Percentiles rank a stretch among this genome's conserved stretches.
phyloP scores from a whole-genome alignment of 2,888 invertebrate genomes.

The Hemaris fuciformis region DNA sequence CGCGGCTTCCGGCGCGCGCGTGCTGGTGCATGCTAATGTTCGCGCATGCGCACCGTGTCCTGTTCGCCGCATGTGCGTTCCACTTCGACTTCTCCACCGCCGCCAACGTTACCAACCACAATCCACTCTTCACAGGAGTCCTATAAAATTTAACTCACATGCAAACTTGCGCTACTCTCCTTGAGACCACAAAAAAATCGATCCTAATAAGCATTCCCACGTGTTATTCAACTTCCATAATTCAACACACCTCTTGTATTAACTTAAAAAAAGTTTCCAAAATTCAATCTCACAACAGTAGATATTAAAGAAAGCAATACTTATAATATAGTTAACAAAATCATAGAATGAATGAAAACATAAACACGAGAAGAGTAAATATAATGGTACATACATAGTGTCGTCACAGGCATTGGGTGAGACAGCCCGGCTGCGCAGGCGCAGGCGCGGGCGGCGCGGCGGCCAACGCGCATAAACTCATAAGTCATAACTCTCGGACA shows the following conservation, averaged over 20 bases:
- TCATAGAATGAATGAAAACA: neutral
- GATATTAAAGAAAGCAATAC: too few species aligned
- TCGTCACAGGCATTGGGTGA: conserved; percentile 53
- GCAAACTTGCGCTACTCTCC: neutral
- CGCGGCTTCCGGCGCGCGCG: conserved; percentile 76
- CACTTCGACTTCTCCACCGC: conserved; percentile 32
- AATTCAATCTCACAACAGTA: too few species aligned
- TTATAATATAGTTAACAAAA: neutral
- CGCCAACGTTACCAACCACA: neutral
- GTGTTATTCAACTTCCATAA: too few species aligned
- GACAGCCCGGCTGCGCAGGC: conserved; percentile 60
- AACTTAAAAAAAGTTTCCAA: too few species aligned
- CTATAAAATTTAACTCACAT: neutral
- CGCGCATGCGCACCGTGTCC: conserved; percentile 56
- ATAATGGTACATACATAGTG: conserved; percentile 15
- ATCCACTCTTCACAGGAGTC: neutral
- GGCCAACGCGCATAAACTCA: conserved; percentile 42
- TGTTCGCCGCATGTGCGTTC: conserved; percentile 57
- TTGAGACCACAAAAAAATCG: neutral
- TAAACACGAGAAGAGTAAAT: neutral
- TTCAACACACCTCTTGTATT: too few species aligned
- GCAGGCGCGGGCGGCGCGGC: conserved; percentile 29
- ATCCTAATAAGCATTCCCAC: too few species aligned
- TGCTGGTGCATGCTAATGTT: conserved; percentile 75
- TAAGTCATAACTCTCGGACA: conserved; percentile 46